Evolutionary conservation across 2,888 invertebrate species (phyloP), one percentile per base, ranked within the genome.

Genomic region (Leucophenga maculata): DNA sequence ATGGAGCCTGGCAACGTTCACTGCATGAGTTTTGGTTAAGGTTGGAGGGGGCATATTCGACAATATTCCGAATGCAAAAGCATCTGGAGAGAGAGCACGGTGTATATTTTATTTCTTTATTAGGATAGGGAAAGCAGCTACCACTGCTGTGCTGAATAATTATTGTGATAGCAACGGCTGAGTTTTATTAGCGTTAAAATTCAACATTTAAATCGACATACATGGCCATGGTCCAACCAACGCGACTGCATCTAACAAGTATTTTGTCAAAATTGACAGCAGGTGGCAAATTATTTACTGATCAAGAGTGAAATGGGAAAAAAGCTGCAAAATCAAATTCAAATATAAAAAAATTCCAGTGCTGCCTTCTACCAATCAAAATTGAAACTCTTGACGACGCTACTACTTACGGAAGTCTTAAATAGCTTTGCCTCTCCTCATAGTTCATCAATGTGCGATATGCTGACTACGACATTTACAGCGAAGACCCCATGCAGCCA

Each of bases 271-370:
- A 26, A 31, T 26, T 32, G 32, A 31, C 65, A 67, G 75, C 72
- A 75, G 74, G 74, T 74, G 69, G 67, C 67, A 62, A 71, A 68
- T 68, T 68, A 48, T 48, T 48, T n/a, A 46, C 48, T 60, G 26
- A 44, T 22, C 52, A 59, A 65, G 66, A 4, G 39, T 46, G 18
- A 57, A 66, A 48, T 52, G 39, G 22, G 6, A 16, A 52, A 4
- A 22, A 26, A 16, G 14, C 52, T 50, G 4, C n/a, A 48, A 48
- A 48, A 48, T n/a, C 2, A 48, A 48, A 48, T n/a, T 48, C 2
- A 48, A n/a, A 48, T n/a, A 1, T 48, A 48, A 1, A n/a, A 16
- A 48, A 48, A 48, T 11, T 48, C 48, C 16, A 14, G 2, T 16
- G 16, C 14, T 48, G 14, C 9, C 14, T 22, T 57, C 26, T 57